Base-by-base conservation (phyloP, 1,140 invertebrate genomes). In the Tetramorium parvispinum region DNA sequence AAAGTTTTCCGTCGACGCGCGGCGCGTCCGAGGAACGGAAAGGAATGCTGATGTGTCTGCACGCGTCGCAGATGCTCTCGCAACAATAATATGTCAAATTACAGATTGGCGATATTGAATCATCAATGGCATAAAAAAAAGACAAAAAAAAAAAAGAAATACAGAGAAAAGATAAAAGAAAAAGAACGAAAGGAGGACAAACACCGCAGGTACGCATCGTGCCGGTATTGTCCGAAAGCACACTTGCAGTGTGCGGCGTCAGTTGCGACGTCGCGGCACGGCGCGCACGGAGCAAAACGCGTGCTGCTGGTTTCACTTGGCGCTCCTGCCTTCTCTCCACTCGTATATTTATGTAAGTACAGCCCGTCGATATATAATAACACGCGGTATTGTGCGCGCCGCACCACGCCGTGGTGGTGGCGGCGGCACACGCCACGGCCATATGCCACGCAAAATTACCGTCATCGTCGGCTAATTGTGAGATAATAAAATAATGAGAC, bases 381-480 rank as follows among this genome's bases (percentile, higher is more conserved):
- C 88, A 91, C 90, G 92, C 89, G 83, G 18, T n/a, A 92, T 93
- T 94, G 92, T 94, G 92, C 86, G 87, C 85, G 40, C 21, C 51
- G 43, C 57, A 24, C 40, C 55, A 43, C 57, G 43, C 40, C 55
- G 65, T 21, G 37, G 21, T 16, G 79, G 66, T 46, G 40, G 66
- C 55, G 79, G 11, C 11, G 91, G 92, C 91, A 93, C 93, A 94
- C 93, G 93, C 88, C 92, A 93, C 87, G 76, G 78, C 94, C 94
- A 94, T 94, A 94, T 94, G 94, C 90, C 90, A 87, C 87, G 65
- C 53, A 82, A 94, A 94, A 94, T 94, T 93, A 93, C 93, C 85
- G 86, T 93, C 91, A 92, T 94, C 89, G 87, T 63, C 75, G 65
- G 79, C 87, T 94, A 95, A 95, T 94, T 94, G 89, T 88, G 90